Conservation (phyloP, 2,113 vertebrate genomes). For the Cichladusa arquata region DNA sequence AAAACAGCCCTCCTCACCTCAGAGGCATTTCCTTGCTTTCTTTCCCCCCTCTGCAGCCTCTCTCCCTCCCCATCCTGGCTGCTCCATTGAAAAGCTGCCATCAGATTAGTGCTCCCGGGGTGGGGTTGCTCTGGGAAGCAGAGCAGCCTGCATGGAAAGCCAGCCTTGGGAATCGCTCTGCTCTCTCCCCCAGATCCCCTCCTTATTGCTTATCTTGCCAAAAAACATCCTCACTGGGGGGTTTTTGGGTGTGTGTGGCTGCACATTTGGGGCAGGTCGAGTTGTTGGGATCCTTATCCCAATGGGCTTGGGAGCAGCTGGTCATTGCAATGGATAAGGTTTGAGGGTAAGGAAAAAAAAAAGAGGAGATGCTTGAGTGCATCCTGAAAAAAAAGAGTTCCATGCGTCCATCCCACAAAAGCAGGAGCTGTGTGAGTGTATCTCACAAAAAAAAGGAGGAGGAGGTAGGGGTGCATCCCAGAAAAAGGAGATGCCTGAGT, state of each 20-base stretch:
- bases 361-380: background rate
- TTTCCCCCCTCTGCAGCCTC: background rate
- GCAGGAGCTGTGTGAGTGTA: background rate
- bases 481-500: background rate
- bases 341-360: background rate
- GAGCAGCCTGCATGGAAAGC: background rate
- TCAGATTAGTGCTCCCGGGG: slow-evolving; percentile 6
- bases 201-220: background rate
- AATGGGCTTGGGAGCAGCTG: background rate
- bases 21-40: slow-evolving; percentile 68
- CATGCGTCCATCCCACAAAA: background rate
- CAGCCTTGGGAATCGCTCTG: background rate
- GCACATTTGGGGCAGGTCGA: fast-evolving
- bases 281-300: fast-evolving
- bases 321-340: background rate
- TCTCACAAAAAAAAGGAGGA: background rate
- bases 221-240: fast-evolving
- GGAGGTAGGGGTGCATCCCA: background rate
- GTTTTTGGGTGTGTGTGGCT: fast-evolving
- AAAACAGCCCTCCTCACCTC: slow-evolving; percentile 23
- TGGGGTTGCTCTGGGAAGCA: slow-evolving; percentile 1
- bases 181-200: background rate
- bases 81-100: background rate
- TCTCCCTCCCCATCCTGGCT: slow-evolving; percentile 17
- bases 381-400: background rate